Conservation (phyloP, 2,888 invertebrate genomes). For the Synanthedon tipuliformis region DNA sequence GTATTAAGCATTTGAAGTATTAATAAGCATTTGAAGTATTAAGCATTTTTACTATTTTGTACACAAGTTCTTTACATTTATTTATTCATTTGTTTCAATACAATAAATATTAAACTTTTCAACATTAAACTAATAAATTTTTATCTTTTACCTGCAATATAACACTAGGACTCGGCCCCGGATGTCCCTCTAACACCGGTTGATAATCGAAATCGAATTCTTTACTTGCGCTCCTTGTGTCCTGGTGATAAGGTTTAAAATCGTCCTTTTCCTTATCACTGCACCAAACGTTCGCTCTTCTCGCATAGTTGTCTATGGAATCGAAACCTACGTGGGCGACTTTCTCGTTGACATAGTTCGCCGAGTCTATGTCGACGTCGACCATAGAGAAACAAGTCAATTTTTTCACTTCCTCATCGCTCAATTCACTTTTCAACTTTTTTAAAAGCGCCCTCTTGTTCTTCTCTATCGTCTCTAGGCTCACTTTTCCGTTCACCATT, state of each 20-base stretch:
- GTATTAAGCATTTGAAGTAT: no score
- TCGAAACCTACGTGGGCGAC: conserved; percentile 48
- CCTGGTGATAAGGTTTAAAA: conserved; percentile 39
- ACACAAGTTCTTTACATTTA: no score
- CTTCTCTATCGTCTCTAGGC: conserved; percentile 44
- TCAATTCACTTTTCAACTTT: conserved; percentile 25
- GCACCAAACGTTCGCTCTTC: conserved; percentile 20
- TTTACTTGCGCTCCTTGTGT: conserved; percentile 28
- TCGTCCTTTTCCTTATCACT: conserved; percentile 12
- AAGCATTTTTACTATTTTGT: not conserved
- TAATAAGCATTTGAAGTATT: no score
- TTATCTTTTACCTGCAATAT: conserved; percentile 76
- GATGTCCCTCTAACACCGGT: conserved; percentile 81
- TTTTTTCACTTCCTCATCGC: conserved; percentile 31
- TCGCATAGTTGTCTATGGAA: conserved; percentile 32
- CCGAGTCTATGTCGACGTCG: conserved; percentile 49
- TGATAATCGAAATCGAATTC: conserved; percentile 88
- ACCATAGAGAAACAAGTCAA: conserved; percentile 60
- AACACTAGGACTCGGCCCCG: conserved; percentile 94
- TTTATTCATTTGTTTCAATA: no score
- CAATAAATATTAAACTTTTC: not conserved
- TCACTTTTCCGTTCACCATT: conserved; percentile 31
- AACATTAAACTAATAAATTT: not conserved
- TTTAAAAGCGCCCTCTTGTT: conserved; percentile 42
- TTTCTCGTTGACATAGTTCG: conserved; percentile 42